Conservation (phyloP, 1,140 invertebrate species). For the Cyclina sinensis region DNA sequence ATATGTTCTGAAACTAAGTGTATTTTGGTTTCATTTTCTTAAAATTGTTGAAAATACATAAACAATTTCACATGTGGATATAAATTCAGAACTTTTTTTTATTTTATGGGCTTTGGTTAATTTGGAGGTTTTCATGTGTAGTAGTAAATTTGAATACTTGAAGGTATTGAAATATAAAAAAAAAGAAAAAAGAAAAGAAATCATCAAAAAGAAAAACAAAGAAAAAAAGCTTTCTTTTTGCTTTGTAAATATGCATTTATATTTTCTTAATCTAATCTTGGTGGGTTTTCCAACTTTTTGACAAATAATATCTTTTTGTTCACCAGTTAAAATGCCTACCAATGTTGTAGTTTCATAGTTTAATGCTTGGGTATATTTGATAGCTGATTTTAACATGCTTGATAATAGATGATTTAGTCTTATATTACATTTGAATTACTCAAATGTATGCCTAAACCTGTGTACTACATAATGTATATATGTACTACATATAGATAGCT, state of each 20-base stretch:
- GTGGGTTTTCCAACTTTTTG: background rate
- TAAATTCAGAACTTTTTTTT: too few relatives aligned
- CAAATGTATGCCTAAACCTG: background rate
- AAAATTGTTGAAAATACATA: too few relatives aligned
- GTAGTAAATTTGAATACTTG: too few relatives aligned
- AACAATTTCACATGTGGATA: too few relatives aligned
- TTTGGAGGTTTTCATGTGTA: too few relatives aligned
- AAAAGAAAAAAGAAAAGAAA: too few relatives aligned
- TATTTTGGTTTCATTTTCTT: background rate
- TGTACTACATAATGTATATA: background rate
- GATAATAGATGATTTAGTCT: background rate
- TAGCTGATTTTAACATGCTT: background rate
- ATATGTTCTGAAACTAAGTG: background rate
- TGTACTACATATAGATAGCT: background rate
- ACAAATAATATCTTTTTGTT: too few relatives aligned
- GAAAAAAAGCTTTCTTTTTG: background rate
- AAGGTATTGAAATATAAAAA: too few relatives aligned
- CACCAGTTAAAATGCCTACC: too few relatives aligned
- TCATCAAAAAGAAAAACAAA: too few relatives aligned
- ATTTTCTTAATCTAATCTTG: background rate
- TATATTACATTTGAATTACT: background rate
- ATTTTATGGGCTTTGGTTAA: too few relatives aligned
- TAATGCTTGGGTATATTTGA: background rate
- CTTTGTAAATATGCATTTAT: constrained; percentile 25
- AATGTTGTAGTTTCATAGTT: background rate